Evolutionary conservation across 2,797 vertebrate genomes (phyloP), one percentile per base, ranked within the genome.

Genomic region (Rousettus madagascariensis): DNA sequence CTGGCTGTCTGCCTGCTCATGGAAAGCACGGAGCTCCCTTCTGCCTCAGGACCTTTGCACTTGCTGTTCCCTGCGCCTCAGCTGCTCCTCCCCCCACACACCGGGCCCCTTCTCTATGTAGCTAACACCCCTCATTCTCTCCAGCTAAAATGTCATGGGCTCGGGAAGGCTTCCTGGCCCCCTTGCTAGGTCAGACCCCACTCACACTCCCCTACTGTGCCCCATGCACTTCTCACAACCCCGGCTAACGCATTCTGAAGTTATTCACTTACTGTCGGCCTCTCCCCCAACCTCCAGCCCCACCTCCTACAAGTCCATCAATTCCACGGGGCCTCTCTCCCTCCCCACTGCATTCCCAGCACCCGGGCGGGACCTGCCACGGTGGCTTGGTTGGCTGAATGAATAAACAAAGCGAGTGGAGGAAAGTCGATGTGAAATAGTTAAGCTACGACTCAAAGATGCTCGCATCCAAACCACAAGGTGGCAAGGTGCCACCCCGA

Each of bases 1-100:
- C 16, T 16, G 16, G 30, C 9, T 28, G 10, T 20, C 63, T 46
- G 41, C 49, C 86, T 71, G 36, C 13, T 71, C 66, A 24, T 13
- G 22, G 19, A n/a, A 84, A 85, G 19, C 13, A 36, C 13, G 0
- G 0, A 16, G 30, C 30, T 86, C 68, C 69, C 49, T 72, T 80
- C 80, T 53, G 38, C 72, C 87, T 33, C 72, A 19, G 90, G 84
- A 68, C 86, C 71, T 85, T 72, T 79, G 90, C 41, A 83, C 69
- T 38, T 20, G 24, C 92, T 19, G 0, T 10, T 61, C 17, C 53
- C 26, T 15, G n/a, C 20, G 17, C 41, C 30, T 71, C 78, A 13
- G 20, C 5, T 38, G 46, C 36, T 53, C 59, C 46, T 61, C 33
- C n/a, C 33, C 38, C 6, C 16, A 24, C 41, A 10, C 3, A 43